Conservation (phyloP, 2,113 vertebrate genomes). For the Nerophis ophidion region DNA sequence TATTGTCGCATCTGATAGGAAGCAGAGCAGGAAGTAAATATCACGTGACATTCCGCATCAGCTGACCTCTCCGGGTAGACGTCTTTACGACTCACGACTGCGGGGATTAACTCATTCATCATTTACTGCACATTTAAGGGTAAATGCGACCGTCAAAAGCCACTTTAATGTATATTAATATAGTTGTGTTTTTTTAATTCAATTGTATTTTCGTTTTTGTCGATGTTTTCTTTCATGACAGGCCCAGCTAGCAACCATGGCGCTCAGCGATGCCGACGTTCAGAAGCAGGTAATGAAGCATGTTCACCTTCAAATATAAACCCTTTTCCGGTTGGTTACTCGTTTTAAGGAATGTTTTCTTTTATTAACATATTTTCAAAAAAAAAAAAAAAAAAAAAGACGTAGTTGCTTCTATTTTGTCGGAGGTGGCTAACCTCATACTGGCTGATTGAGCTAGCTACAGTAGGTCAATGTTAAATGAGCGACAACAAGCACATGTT, state of each 20-base stretch:
- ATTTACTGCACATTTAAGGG: conserved; percentile 26
- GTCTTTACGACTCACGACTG: conserved; percentile 63
- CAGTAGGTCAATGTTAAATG: conserved; percentile 12
- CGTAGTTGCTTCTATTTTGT: background rate
- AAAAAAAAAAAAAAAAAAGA: too few relatives aligned
- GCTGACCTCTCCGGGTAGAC: conserved; percentile 62
- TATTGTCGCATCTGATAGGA: conserved; percentile 34
- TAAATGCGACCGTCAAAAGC: conserved; percentile 6
- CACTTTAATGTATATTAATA: too few relatives aligned
- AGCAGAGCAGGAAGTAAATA: conserved; percentile 50
- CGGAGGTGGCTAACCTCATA: background rate
- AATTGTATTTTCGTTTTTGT: background rate
- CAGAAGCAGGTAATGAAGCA: conserved; percentile 85
- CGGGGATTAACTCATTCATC: conserved; percentile 44
- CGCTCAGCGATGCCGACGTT: conserved; percentile 96
- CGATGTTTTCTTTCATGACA: conserved; percentile 8
- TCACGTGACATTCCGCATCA: conserved; percentile 70
- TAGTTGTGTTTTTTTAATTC: background rate
- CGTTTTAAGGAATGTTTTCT: accelerated
- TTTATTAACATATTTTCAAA: accelerated
- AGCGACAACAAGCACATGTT: background rate
- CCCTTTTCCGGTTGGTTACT: accelerated
- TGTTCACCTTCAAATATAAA: conserved; percentile 26
- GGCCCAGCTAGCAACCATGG: conserved; percentile 73
- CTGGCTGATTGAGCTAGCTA: conserved; percentile 44